These are phyloP conservation scores for Acanthosepion esculentum DNA, from an alignment of 2,888 invertebrate species.

Conservation along the genomic window DNA sequence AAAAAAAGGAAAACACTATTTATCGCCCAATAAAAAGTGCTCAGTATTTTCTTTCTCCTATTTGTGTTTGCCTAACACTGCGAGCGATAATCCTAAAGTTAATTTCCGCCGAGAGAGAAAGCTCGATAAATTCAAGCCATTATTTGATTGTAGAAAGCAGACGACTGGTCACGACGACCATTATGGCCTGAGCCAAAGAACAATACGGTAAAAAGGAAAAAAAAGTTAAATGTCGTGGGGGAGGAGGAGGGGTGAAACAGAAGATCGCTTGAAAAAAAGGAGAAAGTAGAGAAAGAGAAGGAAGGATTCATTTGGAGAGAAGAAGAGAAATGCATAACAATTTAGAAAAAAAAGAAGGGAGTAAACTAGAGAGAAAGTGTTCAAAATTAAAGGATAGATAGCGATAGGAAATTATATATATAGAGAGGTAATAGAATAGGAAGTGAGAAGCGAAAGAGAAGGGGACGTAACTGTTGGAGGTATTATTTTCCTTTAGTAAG, in stretches of 20 bases:
- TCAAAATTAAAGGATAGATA: too few relatives aligned
- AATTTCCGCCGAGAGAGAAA: not conserved
- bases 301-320: too few relatives aligned
- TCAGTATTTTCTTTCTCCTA: not conserved
- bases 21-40: not conserved
- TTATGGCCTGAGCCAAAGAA: not conserved
- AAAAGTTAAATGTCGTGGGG: not conserved
- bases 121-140: slow-evolving; percentile 9
- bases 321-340: too few relatives aligned
- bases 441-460: too few relatives aligned
- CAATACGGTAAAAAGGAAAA: not conserved
- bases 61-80: not conserved
- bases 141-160: not conserved
- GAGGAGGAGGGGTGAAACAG: not conserved
- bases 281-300: too few relatives aligned
- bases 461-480: too few relatives aligned
- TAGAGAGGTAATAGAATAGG: too few relatives aligned
- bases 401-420: too few relatives aligned
- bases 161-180: not conserved
- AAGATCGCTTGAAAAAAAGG: not conserved
- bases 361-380: too few relatives aligned
- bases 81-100: not conserved
- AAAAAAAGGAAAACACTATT: not conserved
- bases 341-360: too few relatives aligned
- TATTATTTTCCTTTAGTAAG: too few relatives aligned